A percentile compares a stretch with the other conserved stretches of the same genome.
Evolutionary conservation across 2,888 invertebrate species (phyloP).

Genomic region (Cryptus viduatorius): DNA sequence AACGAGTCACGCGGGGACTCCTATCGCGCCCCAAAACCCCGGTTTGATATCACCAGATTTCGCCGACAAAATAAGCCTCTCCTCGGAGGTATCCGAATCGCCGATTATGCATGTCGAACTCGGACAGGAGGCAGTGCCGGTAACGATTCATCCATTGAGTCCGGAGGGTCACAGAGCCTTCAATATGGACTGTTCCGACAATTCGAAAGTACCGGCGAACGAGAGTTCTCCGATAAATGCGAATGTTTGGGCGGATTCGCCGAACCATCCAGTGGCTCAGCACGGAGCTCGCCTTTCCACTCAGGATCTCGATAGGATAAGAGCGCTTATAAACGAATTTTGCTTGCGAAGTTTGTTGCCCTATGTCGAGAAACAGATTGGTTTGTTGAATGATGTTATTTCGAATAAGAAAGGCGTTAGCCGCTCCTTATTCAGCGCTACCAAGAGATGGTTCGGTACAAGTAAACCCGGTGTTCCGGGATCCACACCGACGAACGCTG

Average conservation of each 20-base stretch:
- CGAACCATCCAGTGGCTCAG: constrained; percentile 86
- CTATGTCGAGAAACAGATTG: constrained; percentile 95
- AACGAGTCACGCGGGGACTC: constrained; percentile 82
- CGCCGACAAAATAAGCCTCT: constrained; percentile 77
- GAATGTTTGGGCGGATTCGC: constrained; percentile 87
- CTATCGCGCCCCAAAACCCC: constrained; percentile 79
- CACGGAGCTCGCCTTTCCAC: constrained; percentile 92
- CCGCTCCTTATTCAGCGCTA: constrained; percentile 96
- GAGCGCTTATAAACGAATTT: constrained; percentile 95
- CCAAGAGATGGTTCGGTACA: constrained; percentile 97
- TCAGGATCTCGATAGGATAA: constrained; percentile 94
- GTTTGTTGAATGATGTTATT: constrained; percentile 91
- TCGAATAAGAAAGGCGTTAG: constrained; percentile 96
- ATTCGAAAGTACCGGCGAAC: constrained; percentile 63
- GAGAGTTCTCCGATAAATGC: constrained; percentile 83
- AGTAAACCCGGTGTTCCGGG: constrained; percentile 92
- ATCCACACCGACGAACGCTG: constrained; percentile 90
- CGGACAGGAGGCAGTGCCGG: constrained; percentile 86
- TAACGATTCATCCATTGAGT: constrained; percentile 91
- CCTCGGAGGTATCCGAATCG: constrained; percentile 79
- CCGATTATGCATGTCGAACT: constrained; percentile 84
- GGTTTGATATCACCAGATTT: constrained; percentile 78
- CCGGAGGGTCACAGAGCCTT: constrained; percentile 87
- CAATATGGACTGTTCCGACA: constrained; percentile 69
- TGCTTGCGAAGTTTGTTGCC: constrained; percentile 94